Conservation (phyloP, 2,797 vertebrate species). For the Gobionotothen gibberifrons region DNA sequence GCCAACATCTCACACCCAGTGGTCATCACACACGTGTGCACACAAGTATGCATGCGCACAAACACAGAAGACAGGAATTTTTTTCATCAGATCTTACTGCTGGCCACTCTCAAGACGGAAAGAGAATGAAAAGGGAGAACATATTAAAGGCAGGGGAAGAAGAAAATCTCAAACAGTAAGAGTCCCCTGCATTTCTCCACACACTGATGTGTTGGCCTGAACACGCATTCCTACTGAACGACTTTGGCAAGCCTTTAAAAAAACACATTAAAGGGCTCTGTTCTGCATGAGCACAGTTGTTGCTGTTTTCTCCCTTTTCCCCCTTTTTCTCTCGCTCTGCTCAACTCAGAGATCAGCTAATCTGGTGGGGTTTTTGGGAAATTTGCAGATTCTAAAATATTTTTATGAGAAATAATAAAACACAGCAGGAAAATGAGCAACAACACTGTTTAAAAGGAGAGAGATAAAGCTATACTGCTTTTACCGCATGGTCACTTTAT, state of each 20-base stretch:
- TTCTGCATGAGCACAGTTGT: conserved; percentile 76
- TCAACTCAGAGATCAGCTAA: conserved; percentile 41
- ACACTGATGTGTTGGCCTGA: conserved; percentile 71
- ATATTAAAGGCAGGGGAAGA: conserved; percentile 37
- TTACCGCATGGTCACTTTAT: conserved; percentile 13
- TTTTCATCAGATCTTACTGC: conserved; percentile 29
- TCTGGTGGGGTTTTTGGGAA: conserved; percentile 39
- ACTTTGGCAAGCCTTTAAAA: conserved; percentile 81
- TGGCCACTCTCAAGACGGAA: conserved; percentile 20
- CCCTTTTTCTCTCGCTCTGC: conserved; percentile 31
- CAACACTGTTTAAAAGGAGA: conserved; percentile 1
- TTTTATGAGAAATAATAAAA: conserved; percentile 41
- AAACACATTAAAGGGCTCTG: conserved; percentile 77
- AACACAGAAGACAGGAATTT: conserved; percentile 13
- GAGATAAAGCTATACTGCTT: background rate
- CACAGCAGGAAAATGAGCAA: conserved; percentile 18
- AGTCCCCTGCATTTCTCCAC: conserved; percentile 65
- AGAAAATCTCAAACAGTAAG: conserved; percentile 47
- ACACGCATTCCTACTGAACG: conserved; percentile 76
- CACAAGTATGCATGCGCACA: background rate
- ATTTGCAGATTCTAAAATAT: conserved; percentile 42
- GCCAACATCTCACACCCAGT: conserved; percentile 34
- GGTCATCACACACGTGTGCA: conserved; percentile 11
- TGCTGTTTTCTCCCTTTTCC: conserved; percentile 56
- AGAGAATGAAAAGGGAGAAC: conserved; percentile 28